Base-by-base conservation (phyloP, 1,140 invertebrate genomes). In the Panagrolaimus sp. region DNA sequence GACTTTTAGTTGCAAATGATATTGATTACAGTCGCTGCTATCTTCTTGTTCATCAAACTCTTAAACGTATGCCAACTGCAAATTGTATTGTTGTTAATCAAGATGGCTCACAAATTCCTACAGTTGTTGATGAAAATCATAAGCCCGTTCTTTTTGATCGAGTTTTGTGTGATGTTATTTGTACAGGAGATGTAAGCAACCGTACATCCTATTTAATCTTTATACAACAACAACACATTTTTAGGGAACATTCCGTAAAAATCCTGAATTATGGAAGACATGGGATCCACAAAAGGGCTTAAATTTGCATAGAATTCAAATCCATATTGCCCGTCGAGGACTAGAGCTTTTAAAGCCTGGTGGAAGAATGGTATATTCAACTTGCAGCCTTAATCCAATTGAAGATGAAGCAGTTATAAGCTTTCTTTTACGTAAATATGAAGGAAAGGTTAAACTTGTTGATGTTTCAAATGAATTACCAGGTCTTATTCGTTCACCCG, bases 371-470 rank as follows among this genome's bases (percentile, higher is more conserved):
- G 94, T 97, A 0, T 99, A 99, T 84, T 98, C 95, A 5, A 99
- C 96, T 0, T 99, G 96, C 84, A 97, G 94, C 0, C 87, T 99
- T 70, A 98, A 98, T 87, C 96, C 96, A 0, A 84, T 96, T 61
- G 96, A 99, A 87, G 91, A 98, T 86, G 96, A 99, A 86, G 92
- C 93, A 11, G 94, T 99, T 0, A 87, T 98, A 72, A 89, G 91
- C 69, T 86, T 92, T 43, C 84, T 97, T 71, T 84, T 98, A 25
- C 84, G 87, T 38, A 67, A 65, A 23, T 72, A 72, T 48, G 69
- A 76, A 38, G 72, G 75, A 25, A 44, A 65, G 16, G 25, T 82
- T 9, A 86, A 89, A 75, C 84, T 98, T 38, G 87, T 95, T 0
- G 92, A 98, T 83, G 89, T 91, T 1, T 85, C 86, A 9, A 79